phyloP scores from a whole-genome alignment of 1,140 invertebrate genomes.

The Nomia melanderi region DNA sequence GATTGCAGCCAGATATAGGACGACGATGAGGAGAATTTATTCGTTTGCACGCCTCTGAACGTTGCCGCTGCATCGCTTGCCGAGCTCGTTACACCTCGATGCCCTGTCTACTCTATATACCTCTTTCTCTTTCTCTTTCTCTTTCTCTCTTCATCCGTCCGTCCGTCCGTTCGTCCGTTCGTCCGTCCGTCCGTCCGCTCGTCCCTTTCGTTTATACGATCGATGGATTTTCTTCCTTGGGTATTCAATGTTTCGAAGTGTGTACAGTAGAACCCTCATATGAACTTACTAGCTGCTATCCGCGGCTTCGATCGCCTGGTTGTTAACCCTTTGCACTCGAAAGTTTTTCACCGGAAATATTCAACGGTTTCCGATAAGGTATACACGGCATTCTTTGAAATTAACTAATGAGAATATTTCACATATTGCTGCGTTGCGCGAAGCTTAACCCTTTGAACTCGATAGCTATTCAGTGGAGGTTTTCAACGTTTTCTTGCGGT shows the following conservation, averaged over 20 bases:
- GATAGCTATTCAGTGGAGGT: too few species aligned
- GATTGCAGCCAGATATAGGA: constrained; percentile 49
- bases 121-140: background rate
- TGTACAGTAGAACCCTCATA: too few species aligned
- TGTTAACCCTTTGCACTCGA: too few species aligned
- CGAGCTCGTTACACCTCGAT: background rate
- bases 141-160: background rate
- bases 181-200: background rate
- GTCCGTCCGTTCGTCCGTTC: background rate
- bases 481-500: too few species aligned
- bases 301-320: too few species aligned
- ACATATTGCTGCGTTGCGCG: too few species aligned
- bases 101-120: background rate
- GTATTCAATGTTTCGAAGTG: background rate
- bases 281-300: too few species aligned
- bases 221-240: background rate
- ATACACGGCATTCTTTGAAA: too few species aligned
- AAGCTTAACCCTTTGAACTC: too few species aligned
- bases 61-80: constrained; percentile 15
- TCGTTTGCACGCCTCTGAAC: constrained; percentile 29
- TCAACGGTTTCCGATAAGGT: too few species aligned
- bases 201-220: background rate
- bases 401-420: too few species aligned
- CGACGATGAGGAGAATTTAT: constrained; percentile 53
- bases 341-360: too few species aligned